These are phyloP conservation scores for Carapus acus DNA, from an alignment of 2,797 vertebrate species.

Conservation along the genomic window DNA sequence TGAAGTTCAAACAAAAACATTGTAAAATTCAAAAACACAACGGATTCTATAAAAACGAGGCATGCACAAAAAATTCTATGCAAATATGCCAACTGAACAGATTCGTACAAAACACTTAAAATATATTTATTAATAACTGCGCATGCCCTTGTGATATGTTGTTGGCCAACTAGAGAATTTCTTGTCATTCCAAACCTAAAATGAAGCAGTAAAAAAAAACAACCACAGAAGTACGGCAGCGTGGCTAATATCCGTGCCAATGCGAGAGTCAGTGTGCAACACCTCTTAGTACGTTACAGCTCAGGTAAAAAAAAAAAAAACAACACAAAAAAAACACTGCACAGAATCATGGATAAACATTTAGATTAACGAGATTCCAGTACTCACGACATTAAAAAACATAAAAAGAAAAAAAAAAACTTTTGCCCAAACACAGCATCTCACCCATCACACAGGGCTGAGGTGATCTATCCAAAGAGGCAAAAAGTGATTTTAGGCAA, in stretches of 20 bases:
- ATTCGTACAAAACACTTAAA: slow-evolving; percentile 23
- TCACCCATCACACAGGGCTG: slow-evolving; percentile 2
- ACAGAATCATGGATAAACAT: slow-evolving; percentile 10
- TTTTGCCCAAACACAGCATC: slow-evolving; percentile 7
- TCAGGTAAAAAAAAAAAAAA: slow-evolving; percentile 13
- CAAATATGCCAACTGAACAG: slow-evolving; percentile 12
- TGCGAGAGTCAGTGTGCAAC: slow-evolving; percentile 7
- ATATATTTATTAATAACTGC: slow-evolving; percentile 30
- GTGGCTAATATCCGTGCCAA: slow-evolving; percentile 19
- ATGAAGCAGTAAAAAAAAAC: slow-evolving; percentile 16
- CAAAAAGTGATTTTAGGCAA: neutral
- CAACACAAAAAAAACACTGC: slow-evolving; percentile 1
- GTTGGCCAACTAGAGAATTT: slow-evolving; percentile 2
- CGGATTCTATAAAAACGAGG: neutral
- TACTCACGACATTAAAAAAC: too few relatives aligned
- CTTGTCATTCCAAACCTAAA: slow-evolving; percentile 17
- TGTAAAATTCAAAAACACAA: slow-evolving; percentile 32
- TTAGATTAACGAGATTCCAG: neutral
- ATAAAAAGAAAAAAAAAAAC: neutral
- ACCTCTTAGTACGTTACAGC: neutral
- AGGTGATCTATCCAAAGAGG: neutral
- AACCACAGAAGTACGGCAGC: slow-evolving; percentile 9
- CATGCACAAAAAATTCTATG: slow-evolving; percentile 4
- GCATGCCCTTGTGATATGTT: neutral
- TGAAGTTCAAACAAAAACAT: slow-evolving; percentile 28